Evolutionary conservation across 2,113 vertebrate genomes (phyloP).

Genomic region (Petrocephalus zakoni): DNA sequence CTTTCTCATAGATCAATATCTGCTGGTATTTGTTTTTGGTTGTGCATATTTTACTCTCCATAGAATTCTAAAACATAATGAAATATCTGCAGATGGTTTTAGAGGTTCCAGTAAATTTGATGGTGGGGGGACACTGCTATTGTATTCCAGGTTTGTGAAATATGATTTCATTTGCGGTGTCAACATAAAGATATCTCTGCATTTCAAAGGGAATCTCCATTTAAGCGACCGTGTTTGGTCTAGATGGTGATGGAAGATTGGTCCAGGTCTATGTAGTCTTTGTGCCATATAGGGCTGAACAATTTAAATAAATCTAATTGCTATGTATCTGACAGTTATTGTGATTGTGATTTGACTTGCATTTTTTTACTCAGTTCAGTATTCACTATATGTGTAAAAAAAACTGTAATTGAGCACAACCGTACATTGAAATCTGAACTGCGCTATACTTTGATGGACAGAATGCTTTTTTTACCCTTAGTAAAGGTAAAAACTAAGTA

Average conservation of each 20-base stretch:
- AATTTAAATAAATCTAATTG: too few species aligned
- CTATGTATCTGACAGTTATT: too few species aligned
- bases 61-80: not conserved
- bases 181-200: not conserved
- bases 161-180: not conserved
- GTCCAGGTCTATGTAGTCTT: not conserved
- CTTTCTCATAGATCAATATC: not conserved
- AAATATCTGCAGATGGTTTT: not conserved
- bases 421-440: too few species aligned
- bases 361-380: too few species aligned
- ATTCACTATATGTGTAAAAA: too few species aligned
- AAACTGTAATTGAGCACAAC: too few species aligned
- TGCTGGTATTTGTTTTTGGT: not conserved
- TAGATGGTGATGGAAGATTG: not conserved
- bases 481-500: too few species aligned
- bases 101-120: not conserved
- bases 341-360: too few species aligned
- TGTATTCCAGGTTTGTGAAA: not conserved
- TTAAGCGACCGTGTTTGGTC: not conserved
- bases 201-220: not conserved
- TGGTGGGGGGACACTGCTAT: not conserved
- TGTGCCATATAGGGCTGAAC: too few species aligned
- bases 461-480: too few species aligned
- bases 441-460: too few species aligned
- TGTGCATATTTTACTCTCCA: not conserved